Conservation (phyloP, 2,113 vertebrate genomes). For the Butastur rufipennis region DNA sequence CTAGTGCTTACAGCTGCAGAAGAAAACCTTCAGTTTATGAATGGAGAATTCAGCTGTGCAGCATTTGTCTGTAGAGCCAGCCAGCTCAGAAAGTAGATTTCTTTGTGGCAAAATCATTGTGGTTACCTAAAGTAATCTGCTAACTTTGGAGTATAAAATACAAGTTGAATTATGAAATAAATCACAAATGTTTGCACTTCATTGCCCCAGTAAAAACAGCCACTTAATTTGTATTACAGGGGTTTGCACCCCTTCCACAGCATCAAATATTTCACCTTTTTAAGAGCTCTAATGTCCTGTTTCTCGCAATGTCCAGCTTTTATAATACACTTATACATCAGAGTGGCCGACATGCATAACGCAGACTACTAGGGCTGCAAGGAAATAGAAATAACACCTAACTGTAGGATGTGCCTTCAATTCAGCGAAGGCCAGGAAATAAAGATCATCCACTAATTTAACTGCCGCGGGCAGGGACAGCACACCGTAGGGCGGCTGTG, state of each 20-base stretch:
- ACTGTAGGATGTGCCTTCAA: not conserved
- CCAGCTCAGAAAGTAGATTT: not conserved
- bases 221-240: not conserved
- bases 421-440: not conserved
- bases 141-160: not conserved
- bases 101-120: not conserved
- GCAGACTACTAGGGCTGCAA: not conserved
- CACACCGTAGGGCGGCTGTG: fast-evolving
- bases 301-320: not conserved
- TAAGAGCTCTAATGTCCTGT: not conserved
- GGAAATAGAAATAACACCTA: not conserved
- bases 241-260: not conserved
- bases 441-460: not conserved
- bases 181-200: not conserved
- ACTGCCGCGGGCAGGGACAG: not conserved
- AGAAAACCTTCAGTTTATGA: not conserved
- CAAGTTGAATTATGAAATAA: not conserved
- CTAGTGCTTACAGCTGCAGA: not conserved
- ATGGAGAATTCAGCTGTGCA: not conserved
- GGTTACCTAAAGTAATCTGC: not conserved
- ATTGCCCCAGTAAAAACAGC: not conserved
- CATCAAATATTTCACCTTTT: not conserved
- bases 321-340: not conserved
- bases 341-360: not conserved
- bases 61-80: not conserved